A percentile compares a stretch with the other conserved stretches of the same genome.
Evolutionary conservation across 2,797 vertebrate species (phyloP).

Genomic region (Taenioides sp.): DNA sequence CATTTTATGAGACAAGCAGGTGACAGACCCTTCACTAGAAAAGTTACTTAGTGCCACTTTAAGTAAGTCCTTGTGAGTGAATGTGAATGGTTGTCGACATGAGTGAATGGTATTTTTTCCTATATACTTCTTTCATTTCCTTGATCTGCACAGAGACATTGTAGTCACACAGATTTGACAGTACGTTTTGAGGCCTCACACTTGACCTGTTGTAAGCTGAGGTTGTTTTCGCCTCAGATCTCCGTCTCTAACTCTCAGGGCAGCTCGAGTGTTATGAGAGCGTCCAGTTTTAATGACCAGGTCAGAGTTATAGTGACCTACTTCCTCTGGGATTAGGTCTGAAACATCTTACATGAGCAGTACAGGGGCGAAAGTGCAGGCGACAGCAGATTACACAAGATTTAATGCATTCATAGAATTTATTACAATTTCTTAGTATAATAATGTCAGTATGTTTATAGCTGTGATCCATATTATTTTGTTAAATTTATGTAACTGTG

Average conservation of each 20-base stretch:
- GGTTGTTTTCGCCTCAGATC: neutral
- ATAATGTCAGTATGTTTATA: neutral
- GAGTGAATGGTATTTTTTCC: neutral
- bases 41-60: neutral
- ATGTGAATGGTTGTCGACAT: too few species aligned
- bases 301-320: constrained; percentile 49
- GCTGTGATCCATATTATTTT: neutral
- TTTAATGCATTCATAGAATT: constrained; percentile 7
- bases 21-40: too few species aligned
- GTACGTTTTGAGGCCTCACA: constrained; percentile 25
- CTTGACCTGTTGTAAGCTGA: constrained; percentile 13
- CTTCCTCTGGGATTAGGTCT: constrained; percentile 47
- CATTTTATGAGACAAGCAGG: too few species aligned
- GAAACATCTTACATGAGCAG: constrained; percentile 25
- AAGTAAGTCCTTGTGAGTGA: neutral
- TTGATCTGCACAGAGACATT: neutral
- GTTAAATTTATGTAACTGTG: neutral
- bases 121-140: neutral
- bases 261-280: constrained; percentile 10
- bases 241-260: constrained; percentile 8
- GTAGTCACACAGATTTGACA: constrained; percentile 4
- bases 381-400: neutral
- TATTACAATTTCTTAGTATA: neutral
- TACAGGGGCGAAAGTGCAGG: neutral
- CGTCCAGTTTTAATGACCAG: constrained; percentile 36